Evolutionary conservation across 2,888 invertebrate genomes (phyloP).

Genomic region (Augochlorella aurata): DNA sequence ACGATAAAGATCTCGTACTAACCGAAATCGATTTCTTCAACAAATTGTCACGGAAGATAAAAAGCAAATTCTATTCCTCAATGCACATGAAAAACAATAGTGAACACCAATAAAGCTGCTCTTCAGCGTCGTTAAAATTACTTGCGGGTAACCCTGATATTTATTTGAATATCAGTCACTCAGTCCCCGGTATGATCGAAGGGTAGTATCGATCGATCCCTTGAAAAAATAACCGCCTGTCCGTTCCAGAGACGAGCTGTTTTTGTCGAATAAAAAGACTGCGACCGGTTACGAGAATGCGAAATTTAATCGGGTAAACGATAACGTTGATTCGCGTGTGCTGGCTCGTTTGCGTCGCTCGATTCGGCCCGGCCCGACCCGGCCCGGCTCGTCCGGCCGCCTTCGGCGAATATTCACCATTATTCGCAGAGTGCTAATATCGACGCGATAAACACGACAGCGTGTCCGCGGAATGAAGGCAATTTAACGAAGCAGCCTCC

Average conservation of each 20-base stretch:
- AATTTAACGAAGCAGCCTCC: slow-evolving; percentile 49
- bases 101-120: too few species aligned
- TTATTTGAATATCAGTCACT: background rate
- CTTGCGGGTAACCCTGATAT: background rate
- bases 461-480: slow-evolving; percentile 50
- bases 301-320: slow-evolving; percentile 54
- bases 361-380: background rate
- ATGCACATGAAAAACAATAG: too few species aligned
- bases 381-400: background rate
- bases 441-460: slow-evolving; percentile 48
- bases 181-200: slow-evolving; percentile 8
- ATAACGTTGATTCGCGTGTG: slow-evolving; percentile 50
- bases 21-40: too few species aligned
- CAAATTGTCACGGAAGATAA: too few species aligned
- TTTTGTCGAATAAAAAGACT: background rate
- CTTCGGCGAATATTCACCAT: slow-evolving; percentile 38
- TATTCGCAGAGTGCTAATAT: slow-evolving; percentile 48
- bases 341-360: slow-evolving; percentile 1
- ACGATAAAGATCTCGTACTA: too few species aligned
- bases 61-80: too few species aligned
- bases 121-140: too few species aligned
- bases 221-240: slow-evolving; percentile 19
- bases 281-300: slow-evolving; percentile 8
- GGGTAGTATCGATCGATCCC: background rate
- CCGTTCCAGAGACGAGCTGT: slow-evolving; percentile 15